Percentiles rank a stretch among this genome's conserved stretches.
Evolutionary conservation across 2,888 invertebrate genomes (phyloP).

Genomic region (Escarpia spicata): DNA sequence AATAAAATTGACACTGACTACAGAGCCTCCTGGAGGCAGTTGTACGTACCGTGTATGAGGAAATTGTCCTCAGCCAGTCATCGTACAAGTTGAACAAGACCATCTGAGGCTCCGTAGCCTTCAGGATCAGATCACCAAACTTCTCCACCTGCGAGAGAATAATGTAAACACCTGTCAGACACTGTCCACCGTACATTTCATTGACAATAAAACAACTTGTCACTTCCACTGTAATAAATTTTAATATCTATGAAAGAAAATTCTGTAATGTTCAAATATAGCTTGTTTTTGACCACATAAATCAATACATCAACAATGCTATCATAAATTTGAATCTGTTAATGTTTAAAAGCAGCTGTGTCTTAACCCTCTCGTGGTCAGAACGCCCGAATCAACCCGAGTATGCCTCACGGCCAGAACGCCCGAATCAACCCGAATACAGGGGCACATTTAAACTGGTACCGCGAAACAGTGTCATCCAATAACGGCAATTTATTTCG

Average conservation of each 20-base stretch:
- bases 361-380: no score
- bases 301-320: background rate
- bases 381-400: no score
- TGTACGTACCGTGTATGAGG: slow-evolving; percentile 86
- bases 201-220: background rate
- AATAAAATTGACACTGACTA: background rate
- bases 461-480: no score
- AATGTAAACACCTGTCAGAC: background rate
- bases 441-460: no score
- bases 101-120: slow-evolving; percentile 99
- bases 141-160: slow-evolving; percentile 78
- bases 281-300: background rate
- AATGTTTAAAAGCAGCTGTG: no score
- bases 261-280: background rate
- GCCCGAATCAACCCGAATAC: no score
- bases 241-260: no score
- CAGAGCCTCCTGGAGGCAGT: background rate
- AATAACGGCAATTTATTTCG: no score
- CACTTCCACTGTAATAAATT: background rate
- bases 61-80: slow-evolving; percentile 99
- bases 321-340: no score
- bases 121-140: slow-evolving; percentile 97
- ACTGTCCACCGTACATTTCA: background rate
- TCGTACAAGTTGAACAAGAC: slow-evolving; percentile 99
- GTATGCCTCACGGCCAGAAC: no score